Conservation (phyloP, 1,140 invertebrate species). For the Drosophila bifasciata region DNA sequence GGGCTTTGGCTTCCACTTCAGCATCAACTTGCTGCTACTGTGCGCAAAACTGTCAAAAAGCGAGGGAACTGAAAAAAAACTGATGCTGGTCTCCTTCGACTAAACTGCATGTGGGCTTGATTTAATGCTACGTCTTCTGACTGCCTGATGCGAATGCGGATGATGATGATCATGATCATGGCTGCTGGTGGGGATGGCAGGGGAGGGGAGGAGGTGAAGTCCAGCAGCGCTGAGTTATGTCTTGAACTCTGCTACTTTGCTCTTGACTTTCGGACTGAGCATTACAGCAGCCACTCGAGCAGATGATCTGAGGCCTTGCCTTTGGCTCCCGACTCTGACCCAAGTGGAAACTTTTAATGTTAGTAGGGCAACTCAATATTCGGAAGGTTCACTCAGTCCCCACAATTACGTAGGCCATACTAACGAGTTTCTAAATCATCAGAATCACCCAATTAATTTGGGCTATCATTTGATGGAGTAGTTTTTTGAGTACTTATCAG, state of each 20-base stretch:
- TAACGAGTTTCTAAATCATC: too few relatives aligned
- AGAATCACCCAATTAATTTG: too few relatives aligned
- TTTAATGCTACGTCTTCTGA: constrained; percentile 66
- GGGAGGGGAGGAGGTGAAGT: constrained; percentile 18
- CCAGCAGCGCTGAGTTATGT: constrained; percentile 61
- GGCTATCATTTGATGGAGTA: too few relatives aligned
- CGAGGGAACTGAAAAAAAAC: constrained; percentile 41
- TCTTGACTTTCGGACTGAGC: constrained; percentile 37
- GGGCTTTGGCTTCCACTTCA: constrained; percentile 38
- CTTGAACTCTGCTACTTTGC: constrained; percentile 69
- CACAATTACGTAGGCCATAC: too few relatives aligned
- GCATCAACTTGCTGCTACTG: constrained; percentile 60
- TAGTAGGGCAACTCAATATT: too few relatives aligned
- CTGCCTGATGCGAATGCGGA: constrained; percentile 22
- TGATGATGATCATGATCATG: constrained; percentile 10
- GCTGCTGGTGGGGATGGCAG: too few relatives aligned
- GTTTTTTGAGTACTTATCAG: too few relatives aligned
- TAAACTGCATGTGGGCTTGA: constrained; percentile 71
- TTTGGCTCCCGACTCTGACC: too few relatives aligned
- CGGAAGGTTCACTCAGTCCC: too few relatives aligned
- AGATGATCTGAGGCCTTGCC: too few relatives aligned
- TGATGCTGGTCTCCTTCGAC: constrained; percentile 51
- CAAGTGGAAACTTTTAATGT: too few relatives aligned
- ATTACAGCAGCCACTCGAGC: not conserved
- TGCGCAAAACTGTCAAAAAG: constrained; percentile 66